Conservation (phyloP, 2,888 invertebrate species). For the Macroteleia sp. region DNA sequence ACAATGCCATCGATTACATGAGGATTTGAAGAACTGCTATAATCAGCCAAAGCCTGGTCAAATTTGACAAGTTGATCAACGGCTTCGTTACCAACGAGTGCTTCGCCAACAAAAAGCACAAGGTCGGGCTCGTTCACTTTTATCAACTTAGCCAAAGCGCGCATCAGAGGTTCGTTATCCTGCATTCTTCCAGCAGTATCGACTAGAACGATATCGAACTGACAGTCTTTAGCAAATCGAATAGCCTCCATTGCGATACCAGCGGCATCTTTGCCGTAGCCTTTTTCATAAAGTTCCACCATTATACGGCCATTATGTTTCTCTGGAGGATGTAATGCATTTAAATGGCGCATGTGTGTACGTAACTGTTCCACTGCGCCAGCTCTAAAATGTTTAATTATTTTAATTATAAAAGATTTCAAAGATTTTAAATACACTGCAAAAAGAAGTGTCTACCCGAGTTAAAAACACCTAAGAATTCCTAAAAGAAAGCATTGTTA, state of each 20-base stretch:
- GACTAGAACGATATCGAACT: slow-evolving; percentile 96
- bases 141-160: slow-evolving; percentile 98
- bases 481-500: no score
- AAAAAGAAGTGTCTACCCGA: no score
- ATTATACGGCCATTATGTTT: slow-evolving; percentile 89
- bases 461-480: no score
- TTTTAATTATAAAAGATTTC: slow-evolving; percentile 16
- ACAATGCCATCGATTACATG: slow-evolving; percentile 99
- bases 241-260: slow-evolving; percentile 99
- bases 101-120: slow-evolving; percentile 99
- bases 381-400: slow-evolving; percentile 86
- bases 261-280: slow-evolving; percentile 99
- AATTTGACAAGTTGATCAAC: slow-evolving; percentile 99
- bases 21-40: slow-evolving; percentile 89
- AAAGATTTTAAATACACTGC: no score
- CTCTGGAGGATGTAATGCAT: slow-evolving; percentile 94
- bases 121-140: slow-evolving; percentile 98
- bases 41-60: slow-evolving; percentile 98
- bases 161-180: slow-evolving; percentile 99
- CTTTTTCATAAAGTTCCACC: slow-evolving; percentile 99
- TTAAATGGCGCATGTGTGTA: slow-evolving; percentile 96
- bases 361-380: slow-evolving; percentile 99
- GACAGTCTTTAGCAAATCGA: slow-evolving; percentile 91
- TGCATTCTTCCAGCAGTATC: slow-evolving; percentile 99
- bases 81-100: slow-evolving; percentile 99